Conservation (phyloP, 1,140 invertebrate species). For the Sogatella furcifera region DNA sequence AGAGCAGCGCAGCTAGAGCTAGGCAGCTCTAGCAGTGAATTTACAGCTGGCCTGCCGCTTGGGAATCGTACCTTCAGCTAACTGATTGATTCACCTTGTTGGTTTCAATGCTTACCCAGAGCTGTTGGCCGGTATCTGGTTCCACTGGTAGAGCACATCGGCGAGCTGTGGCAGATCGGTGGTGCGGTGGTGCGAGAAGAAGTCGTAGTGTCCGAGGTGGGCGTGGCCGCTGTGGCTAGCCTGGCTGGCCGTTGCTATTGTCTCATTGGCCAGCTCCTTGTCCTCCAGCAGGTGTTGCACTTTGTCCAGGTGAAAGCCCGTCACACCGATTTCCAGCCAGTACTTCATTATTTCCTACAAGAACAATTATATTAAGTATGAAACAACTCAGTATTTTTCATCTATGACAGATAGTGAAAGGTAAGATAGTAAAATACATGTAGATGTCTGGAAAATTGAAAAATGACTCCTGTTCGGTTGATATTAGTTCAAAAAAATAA, state of each 20-base stretch:
- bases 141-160: constrained; percentile 49
- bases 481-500: too few species aligned
- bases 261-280: constrained; percentile 30
- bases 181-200: constrained; percentile 49
- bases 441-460: too few species aligned
- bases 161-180: constrained; percentile 45
- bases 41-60: too few species aligned
- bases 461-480: too few species aligned
- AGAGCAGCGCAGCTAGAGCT: too few species aligned
- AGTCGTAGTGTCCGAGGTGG: constrained; percentile 35
- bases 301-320: constrained; percentile 58
- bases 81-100: too few species aligned
- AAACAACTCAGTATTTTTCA: too few species aligned
- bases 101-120: constrained; percentile 38
- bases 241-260: background rate
- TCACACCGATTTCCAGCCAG: constrained; percentile 55
- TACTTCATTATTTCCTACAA: constrained; percentile 37
- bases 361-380: background rate
- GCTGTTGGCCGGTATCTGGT: constrained; percentile 34
- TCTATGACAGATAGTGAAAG: too few species aligned
- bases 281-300: constrained; percentile 38
- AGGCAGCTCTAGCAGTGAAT: too few species aligned
- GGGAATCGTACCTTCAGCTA: too few species aligned
- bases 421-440: too few species aligned
- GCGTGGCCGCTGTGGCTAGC: constrained; percentile 14